These are phyloP conservation scores for Clitarchus hookeri DNA, from an alignment of 2,888 invertebrate species.

Conservation along the genomic window DNA sequence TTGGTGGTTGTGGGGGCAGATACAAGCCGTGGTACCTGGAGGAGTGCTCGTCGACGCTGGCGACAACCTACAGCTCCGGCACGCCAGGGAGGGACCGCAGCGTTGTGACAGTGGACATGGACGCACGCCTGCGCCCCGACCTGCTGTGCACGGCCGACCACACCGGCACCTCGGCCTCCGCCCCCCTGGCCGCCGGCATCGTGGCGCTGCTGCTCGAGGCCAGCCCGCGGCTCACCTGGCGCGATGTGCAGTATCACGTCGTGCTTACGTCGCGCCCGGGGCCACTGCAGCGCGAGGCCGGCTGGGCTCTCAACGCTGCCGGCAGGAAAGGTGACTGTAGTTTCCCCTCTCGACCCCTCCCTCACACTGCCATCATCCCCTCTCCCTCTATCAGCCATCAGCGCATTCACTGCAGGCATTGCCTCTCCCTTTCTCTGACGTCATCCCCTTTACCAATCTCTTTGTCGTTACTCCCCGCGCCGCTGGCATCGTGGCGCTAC, in stretches of 20 bases:
- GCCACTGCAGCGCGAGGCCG: conserved; percentile 87
- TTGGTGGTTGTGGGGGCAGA: conserved; percentile 50
- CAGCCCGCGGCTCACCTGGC: conserved; percentile 92
- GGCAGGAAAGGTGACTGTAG: conserved; percentile 67
- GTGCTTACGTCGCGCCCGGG: conserved; percentile 87
- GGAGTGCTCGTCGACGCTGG: conserved; percentile 97
- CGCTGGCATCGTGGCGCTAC: conserved; percentile 89
- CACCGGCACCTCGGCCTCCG: conserved; percentile 90
- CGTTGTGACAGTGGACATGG: conserved; percentile 94
- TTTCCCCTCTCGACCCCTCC: no score
- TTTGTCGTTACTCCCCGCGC: conserved; percentile 94
- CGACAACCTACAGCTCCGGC: conserved; percentile 95
- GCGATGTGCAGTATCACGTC: conserved; percentile 97
- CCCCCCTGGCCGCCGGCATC: conserved; percentile 92
- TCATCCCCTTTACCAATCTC: no score
- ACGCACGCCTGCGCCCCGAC: conserved; percentile 81
- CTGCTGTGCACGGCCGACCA: conserved; percentile 92
- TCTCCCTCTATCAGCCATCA: no score
- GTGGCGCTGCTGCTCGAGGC: conserved; percentile 92
- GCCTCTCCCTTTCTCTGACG: no score
- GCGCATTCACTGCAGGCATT: no score
- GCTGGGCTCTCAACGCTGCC: conserved; percentile 95
- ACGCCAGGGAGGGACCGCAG: conserved; percentile 91
- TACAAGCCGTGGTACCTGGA: conserved; percentile 99
- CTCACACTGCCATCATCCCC: conserved; percentile 49